phyloP scores from a whole-genome alignment of 2,888 invertebrate species.

The Augiades crinisus region DNA sequence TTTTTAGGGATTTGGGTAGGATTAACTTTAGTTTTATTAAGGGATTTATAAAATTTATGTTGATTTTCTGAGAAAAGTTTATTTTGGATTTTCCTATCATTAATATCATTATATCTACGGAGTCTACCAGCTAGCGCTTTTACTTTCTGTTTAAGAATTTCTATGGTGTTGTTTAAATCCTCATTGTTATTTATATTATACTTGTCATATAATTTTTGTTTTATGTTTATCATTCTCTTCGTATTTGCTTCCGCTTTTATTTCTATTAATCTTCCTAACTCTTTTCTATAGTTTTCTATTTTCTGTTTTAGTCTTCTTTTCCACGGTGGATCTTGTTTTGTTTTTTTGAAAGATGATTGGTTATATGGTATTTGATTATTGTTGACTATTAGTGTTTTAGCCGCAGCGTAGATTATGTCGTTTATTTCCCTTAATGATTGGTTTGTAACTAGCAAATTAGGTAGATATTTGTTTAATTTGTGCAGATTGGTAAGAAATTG shows the following conservation, averaged over 20 bases:
- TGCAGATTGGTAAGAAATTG: background rate
- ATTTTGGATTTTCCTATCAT: conserved; percentile 8
- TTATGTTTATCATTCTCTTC: background rate
- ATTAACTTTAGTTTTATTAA: background rate
- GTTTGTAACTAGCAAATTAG: background rate
- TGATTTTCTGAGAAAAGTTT: conserved; percentile 1
- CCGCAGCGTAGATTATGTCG: conserved; percentile 9
- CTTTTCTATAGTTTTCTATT: conserved; percentile 4
- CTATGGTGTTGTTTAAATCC: background rate
- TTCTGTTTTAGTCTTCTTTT: conserved; percentile 8
- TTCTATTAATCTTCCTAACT: conserved; percentile 5
- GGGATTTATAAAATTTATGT: background rate
- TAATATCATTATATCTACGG: conserved; percentile 11
- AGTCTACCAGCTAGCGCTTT: conserved; percentile 14
- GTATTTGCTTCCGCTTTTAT: background rate
- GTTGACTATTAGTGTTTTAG: conserved; percentile 11
- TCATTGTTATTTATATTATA: background rate
- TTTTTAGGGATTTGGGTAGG: background rate
- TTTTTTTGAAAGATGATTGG: background rate
- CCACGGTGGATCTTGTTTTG: conserved; percentile 2
- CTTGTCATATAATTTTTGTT: background rate
- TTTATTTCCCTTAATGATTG: background rate
- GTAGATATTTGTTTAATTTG: conserved; percentile 12
- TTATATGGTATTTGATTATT: conserved; percentile 14
- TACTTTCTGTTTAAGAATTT: conserved; percentile 12